Percentiles rank a stretch among this genome's conserved stretches.
These are phyloP conservation scores for Amphipyra berbera DNA, from an alignment of 2,888 invertebrate species.

Conservation along the genomic window DNA sequence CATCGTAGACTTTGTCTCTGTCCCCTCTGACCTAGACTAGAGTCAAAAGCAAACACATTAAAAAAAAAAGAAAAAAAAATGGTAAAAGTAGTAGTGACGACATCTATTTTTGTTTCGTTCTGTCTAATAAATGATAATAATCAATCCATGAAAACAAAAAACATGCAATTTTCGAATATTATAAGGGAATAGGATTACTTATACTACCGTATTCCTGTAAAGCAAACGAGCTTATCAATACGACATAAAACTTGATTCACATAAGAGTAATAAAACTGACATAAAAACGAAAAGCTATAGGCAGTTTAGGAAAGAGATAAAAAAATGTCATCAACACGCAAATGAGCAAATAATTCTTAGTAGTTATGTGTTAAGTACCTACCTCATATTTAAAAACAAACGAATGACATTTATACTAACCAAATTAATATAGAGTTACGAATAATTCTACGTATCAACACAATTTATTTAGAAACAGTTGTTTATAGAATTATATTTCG, in stretches of 20 bases:
- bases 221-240: conserved; percentile 43
- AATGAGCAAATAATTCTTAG: conserved; percentile 15
- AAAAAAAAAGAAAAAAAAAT: too few relatives aligned
- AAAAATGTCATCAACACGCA: conserved; percentile 44
- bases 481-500: too few relatives aligned
- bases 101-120: neutral
- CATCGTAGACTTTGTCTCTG: too few relatives aligned
- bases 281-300: conserved; percentile 45
- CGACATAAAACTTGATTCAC: conserved; percentile 36
- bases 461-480: too few relatives aligned
- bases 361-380: too few relatives aligned
- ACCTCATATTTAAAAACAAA: neutral
- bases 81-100: conserved; percentile 7
- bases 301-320: conserved; percentile 32
- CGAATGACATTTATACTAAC: too few relatives aligned
- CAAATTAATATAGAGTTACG: too few relatives aligned
- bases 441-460: too few relatives aligned
- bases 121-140: neutral
- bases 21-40: too few relatives aligned
- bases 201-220: conserved; percentile 26
- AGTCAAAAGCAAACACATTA: too few relatives aligned
- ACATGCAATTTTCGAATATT: neutral
- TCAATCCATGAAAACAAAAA: conserved; percentile 15
- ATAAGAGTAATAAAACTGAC: conserved; percentile 46
- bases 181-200: conserved; percentile 4